Evolutionary conservation across 2,888 invertebrate species (phyloP), one percentile per base, ranked within the genome.

Genomic region (Stenodera caucasica): DNA sequence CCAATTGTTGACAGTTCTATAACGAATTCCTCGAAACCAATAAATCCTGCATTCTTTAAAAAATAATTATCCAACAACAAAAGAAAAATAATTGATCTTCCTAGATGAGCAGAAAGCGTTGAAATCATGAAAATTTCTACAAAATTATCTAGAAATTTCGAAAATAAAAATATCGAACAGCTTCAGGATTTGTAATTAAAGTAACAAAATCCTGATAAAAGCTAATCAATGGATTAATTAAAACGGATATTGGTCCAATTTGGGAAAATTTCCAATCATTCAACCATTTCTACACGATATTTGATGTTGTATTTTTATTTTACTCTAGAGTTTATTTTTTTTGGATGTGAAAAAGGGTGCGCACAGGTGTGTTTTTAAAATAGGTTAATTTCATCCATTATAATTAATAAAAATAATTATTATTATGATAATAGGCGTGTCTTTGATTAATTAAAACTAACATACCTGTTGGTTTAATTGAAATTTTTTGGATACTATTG

Each of bases 151-250:
- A 26, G 26, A 26, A 26, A 45, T 12, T 45, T 18, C 3, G 0
- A 8, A 18, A 45, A 21, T 12, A 45, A 45, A 37, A 7, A 8
- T n/a, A n/a, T n/a, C 14, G 4, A 35, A 5, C 5, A 35, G 7
- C 11, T 14, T n/a, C 33, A 15, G 37, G 18, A 40, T 40, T 40
- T 2, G 15, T 18, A 40, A 40, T 40, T 40, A 18, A 8, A 18
- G 18, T 15, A 15, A 18, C 11, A 15, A 18, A 15, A 40, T 37
- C 15, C 8, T n/a, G n/a, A n/a, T n/a, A n/a, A n/a, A n/a, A n/a
- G n/a, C 37, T 9, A 15, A 40, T 18, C 15, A 18, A 40, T 40
- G 1, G 15, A 40, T 57, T 61, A 61, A 61, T 61, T 61, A 55
- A 61, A 57, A 57, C 54, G 45, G 50, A 33, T 50, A 58, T 55